These are phyloP conservation scores for Phaedon cochleariae DNA, from an alignment of 2,888 invertebrate species.

Conservation along the genomic window DNA sequence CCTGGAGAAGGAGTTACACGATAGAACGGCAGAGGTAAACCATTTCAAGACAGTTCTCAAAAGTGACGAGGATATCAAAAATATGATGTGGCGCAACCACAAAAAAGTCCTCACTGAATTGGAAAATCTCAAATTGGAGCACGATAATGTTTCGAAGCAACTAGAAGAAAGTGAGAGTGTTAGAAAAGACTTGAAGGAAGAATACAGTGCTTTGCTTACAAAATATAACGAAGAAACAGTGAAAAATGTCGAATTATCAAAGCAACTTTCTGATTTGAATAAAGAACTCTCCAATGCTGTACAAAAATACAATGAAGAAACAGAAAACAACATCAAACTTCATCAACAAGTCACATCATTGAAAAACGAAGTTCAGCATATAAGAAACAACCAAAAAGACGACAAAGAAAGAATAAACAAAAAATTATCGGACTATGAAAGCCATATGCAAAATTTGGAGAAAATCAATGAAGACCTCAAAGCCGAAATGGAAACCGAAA, in stretches of 20 bases:
- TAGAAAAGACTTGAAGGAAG: conserved; percentile 19
- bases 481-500: conserved; percentile 14
- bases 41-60: conserved; percentile 29
- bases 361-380: conserved; percentile 27
- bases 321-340: conserved; percentile 23
- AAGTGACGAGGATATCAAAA: conserved; percentile 25
- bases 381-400: conserved; percentile 25
- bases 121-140: not conserved
- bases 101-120: conserved; percentile 16
- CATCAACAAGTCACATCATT: conserved; percentile 22
- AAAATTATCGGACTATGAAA: conserved; percentile 23
- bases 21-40: conserved; percentile 31
- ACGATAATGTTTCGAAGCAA: conserved; percentile 11
- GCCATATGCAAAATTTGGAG: conserved; percentile 23
- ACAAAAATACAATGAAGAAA: conserved; percentile 16
- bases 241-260: conserved; percentile 23
- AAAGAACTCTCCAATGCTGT: conserved; percentile 13
- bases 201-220: conserved; percentile 12
- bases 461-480: conserved; percentile 28
- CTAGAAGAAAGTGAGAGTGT: conserved; percentile 11
- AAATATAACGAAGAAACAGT: conserved; percentile 30
- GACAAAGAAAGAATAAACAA: conserved; percentile 27
- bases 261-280: conserved; percentile 7
- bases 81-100: conserved; percentile 29
- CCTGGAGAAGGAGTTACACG: conserved; percentile 30